Conservation (phyloP, 2,113 vertebrate genomes). For the Macquaria australasica region DNA sequence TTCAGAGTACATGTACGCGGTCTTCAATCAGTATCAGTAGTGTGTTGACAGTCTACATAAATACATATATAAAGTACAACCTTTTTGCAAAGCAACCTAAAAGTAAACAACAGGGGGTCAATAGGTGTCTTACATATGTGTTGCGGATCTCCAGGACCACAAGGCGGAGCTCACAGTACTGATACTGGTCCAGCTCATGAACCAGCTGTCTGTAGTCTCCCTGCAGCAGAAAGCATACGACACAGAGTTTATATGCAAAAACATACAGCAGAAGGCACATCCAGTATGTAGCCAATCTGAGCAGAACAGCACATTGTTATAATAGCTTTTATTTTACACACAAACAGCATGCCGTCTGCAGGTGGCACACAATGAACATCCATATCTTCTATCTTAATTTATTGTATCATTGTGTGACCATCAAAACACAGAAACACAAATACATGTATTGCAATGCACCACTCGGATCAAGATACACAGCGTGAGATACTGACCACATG, state of each 20-base stretch:
- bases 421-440: background rate
- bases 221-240: constrained; percentile 70
- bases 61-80: background rate
- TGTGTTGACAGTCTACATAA: background rate
- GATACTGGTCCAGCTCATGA: constrained; percentile 90
- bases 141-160: constrained; percentile 90
- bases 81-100: background rate
- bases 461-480: background rate
- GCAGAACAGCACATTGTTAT: background rate
- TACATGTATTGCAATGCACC: background rate
- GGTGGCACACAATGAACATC: background rate
- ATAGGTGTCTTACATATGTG: constrained; percentile 86
- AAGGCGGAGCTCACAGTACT: constrained; percentile 89
- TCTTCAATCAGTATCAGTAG: background rate
- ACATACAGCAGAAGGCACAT: background rate
- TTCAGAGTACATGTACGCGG: background rate
- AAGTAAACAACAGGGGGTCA: background rate
- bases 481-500: constrained; percentile 89
- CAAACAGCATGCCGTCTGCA: background rate
- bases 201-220: constrained; percentile 92
- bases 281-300: background rate
- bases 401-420: background rate
- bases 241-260: background rate
- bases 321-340: background rate
- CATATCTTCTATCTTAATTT: background rate